Conservation (phyloP, 2,797 vertebrate species). For the Synaphobranchus kaupii region DNA sequence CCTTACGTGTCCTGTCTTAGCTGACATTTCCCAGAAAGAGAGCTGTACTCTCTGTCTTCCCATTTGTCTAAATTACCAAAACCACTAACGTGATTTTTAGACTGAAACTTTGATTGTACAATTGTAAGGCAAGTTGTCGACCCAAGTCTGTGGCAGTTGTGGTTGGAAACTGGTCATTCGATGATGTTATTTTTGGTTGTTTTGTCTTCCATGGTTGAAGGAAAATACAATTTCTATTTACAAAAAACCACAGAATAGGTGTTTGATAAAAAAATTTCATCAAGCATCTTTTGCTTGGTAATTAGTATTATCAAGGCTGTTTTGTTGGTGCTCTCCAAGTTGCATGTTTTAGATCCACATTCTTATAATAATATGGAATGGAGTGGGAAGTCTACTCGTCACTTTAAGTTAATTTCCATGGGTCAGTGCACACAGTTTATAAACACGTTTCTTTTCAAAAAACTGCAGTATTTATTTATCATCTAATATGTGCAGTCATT, state of each 20-base stretch:
- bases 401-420: neutral
- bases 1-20: slow-evolving; percentile 6
- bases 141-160: neutral
- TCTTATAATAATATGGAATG: neutral
- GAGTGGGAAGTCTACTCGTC: neutral
- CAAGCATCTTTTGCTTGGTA: neutral
- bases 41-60: neutral
- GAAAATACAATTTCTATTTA: neutral
- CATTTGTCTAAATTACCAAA: neutral
- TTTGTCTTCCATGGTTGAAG: neutral
- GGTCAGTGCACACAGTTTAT: neutral
- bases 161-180: neutral
- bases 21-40: neutral
- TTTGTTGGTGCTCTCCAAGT: neutral
- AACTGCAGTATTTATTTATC: neutral
- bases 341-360: neutral
- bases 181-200: neutral
- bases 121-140: neutral
- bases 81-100: neutral
- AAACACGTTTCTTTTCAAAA: neutral
- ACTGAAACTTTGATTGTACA: neutral
- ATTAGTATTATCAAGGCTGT: neutral
- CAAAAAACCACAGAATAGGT: neutral
- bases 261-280: no score
- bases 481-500: neutral